phyloP scores from a whole-genome alignment of 2,888 invertebrate genomes.

The Oligia latruncula region DNA sequence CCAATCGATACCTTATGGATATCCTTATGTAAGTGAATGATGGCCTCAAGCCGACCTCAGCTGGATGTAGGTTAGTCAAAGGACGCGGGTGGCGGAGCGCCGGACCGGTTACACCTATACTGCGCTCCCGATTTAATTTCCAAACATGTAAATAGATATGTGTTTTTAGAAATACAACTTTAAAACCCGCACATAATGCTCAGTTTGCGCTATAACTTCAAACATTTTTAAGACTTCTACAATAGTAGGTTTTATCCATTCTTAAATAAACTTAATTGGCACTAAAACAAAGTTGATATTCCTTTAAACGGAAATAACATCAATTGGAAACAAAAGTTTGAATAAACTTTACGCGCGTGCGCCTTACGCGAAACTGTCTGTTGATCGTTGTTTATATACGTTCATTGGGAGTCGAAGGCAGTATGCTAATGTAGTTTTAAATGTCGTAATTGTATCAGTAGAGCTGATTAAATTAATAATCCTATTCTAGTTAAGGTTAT shows the following conservation, averaged over 20 bases:
- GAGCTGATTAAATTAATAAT: slow-evolving; percentile 3
- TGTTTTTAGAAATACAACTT: neutral
- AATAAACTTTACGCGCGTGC: slow-evolving; percentile 38
- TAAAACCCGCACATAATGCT: neutral
- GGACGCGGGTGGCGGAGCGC: slow-evolving; percentile 66
- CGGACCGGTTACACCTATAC: slow-evolving; percentile 52
- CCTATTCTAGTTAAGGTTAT: no score
- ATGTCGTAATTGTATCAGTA: slow-evolving; percentile 30
- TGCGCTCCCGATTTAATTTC: neutral
- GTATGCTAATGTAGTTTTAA: slow-evolving; percentile 35
- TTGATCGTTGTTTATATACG: slow-evolving; percentile 41
- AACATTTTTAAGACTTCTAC: neutral
- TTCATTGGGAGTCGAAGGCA: slow-evolving; percentile 20
- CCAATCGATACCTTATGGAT: slow-evolving; percentile 34
- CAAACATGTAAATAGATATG: neutral
- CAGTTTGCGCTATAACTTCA: neutral
- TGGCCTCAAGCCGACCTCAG: slow-evolving; percentile 66
- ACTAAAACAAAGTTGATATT: neutral
- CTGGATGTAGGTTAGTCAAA: slow-evolving; percentile 75
- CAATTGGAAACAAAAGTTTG: neutral
- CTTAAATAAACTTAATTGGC: neutral
- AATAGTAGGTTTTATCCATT: neutral
- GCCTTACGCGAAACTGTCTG: slow-evolving; percentile 41
- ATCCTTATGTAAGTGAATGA: slow-evolving; percentile 55
- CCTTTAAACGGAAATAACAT: neutral